phyloP scores from a whole-genome alignment of 2,113 vertebrate species.

The Archilochus colubris region DNA sequence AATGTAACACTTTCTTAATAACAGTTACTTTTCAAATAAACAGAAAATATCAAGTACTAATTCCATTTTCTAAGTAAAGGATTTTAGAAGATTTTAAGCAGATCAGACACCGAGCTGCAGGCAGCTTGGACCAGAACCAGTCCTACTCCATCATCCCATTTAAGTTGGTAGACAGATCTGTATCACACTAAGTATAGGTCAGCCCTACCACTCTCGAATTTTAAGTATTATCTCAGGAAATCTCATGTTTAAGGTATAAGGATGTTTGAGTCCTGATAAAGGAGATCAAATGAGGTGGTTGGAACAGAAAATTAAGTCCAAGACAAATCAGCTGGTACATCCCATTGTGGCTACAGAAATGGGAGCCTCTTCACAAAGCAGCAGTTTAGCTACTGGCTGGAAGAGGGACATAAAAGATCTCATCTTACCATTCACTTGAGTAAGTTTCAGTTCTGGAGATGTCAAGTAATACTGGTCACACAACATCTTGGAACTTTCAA shows the following conservation, averaged over 20 bases:
- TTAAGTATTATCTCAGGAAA: not conserved
- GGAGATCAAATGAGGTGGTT: not conserved
- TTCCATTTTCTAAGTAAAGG: not conserved
- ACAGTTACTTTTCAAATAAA: not conserved
- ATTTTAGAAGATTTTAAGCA: not conserved
- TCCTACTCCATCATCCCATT: not conserved
- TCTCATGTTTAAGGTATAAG: not conserved
- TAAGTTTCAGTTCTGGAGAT: constrained; percentile 91
- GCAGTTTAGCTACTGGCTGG: rapidly evolving
- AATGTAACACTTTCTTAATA: not conserved
- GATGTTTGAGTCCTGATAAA: not conserved
- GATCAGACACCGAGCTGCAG: not conserved
- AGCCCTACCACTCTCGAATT: not conserved
- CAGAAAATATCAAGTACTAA: not conserved
- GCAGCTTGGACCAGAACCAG: not conserved
- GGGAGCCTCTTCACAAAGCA: not conserved
- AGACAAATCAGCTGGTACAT: not conserved
- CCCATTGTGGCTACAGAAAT: not conserved
- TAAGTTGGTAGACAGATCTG: too few species aligned
- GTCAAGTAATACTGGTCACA: constrained; percentile 98
- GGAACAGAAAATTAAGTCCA: not conserved
- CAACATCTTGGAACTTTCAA: constrained; percentile 89
- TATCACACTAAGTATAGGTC: not conserved
- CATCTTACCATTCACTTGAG: constrained; percentile 89
- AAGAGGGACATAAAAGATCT: not conserved